Base-by-base conservation (phyloP, 2,113 vertebrate species). In the Butorides virescens region DNA sequence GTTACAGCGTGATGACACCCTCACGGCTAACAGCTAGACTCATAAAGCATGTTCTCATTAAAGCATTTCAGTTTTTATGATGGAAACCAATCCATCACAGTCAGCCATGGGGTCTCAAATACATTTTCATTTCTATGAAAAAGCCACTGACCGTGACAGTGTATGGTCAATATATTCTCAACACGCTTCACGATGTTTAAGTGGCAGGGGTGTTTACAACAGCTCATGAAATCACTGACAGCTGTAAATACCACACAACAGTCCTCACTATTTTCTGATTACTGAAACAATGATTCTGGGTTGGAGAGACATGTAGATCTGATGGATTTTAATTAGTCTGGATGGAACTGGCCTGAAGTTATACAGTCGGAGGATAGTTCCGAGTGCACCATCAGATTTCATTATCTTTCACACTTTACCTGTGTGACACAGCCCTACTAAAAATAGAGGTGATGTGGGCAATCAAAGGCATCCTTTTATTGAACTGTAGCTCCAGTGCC, bases 41-140 rank as follows among this genome's bases (percentile, higher is more conserved):
- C 93, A 90, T 96, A 97, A 97, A 97, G 47, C 59, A 71, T 47
- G 29, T 73, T 94, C 78, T 95, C 94, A 96, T 96, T 97, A 97
- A 92, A 96, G 71, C 36, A 90, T 96, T 90, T 97, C 86, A 70
- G 70, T 76, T 97, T 97, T 97, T 97, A 88, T 95, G 93, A 56
- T 88, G 91, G 90, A 95, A 96, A 92, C 79, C 59, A 88, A 96
- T 95, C 91, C 74, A 86, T 96, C 89, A 94, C 62, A 62, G 71
- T 91, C 93, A 91, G 77, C 74, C 75, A 77, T 72, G 68, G 30
- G 12, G 26, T 89, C 92, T 96, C 91, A 95, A 67, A 85, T 79
- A 62, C 55, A 49, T 88, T 96, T 97, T 94, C 16, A 36, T 74
- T 96, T 95, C 87, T 84, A 49, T 55, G 80, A 61, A 82, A 93